phyloP scores from a whole-genome alignment of 2,113 vertebrate genomes.

The Macaca nemestrina region DNA sequence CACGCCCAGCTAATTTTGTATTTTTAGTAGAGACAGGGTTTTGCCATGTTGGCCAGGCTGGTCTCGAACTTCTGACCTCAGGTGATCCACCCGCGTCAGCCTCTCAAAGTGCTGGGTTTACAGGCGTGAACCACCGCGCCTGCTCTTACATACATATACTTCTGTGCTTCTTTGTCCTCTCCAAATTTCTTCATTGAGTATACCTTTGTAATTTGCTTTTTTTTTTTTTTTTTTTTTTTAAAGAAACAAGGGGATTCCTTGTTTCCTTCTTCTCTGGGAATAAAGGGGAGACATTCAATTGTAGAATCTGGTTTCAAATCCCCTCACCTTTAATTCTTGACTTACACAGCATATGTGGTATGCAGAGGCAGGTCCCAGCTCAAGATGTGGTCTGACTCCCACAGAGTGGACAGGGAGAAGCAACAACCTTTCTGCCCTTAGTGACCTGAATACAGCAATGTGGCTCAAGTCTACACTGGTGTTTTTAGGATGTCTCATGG shows the following conservation, averaged over 20 bases:
- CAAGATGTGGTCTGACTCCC: neutral
- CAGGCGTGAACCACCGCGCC: too few species aligned
- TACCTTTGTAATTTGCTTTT: neutral
- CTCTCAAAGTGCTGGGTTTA: too few species aligned
- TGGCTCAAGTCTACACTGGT: neutral
- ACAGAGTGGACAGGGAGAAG: neutral
- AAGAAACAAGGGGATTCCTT: neutral
- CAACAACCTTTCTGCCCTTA: neutral
- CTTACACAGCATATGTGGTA: neutral
- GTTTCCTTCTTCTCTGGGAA: neutral
- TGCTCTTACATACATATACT: neutral
- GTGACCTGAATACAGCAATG: neutral
- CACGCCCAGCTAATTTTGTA: too few species aligned
- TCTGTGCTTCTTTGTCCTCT: neutral
- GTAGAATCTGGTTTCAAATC: neutral
- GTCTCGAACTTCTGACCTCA: too few species aligned
- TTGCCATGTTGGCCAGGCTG: too few species aligned
- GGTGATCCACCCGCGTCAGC: too few species aligned
- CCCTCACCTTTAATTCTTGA: neutral
- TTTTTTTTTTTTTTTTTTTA: neutral
- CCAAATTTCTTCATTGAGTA: neutral
- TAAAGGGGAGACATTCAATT: neutral
- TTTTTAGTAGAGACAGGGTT: too few species aligned
- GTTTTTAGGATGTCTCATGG: neutral
- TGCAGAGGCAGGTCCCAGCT: neutral